Evolutionary conservation across 2,797 vertebrate genomes (phyloP).

Genomic region (Peromyscus attwateri): DNA sequence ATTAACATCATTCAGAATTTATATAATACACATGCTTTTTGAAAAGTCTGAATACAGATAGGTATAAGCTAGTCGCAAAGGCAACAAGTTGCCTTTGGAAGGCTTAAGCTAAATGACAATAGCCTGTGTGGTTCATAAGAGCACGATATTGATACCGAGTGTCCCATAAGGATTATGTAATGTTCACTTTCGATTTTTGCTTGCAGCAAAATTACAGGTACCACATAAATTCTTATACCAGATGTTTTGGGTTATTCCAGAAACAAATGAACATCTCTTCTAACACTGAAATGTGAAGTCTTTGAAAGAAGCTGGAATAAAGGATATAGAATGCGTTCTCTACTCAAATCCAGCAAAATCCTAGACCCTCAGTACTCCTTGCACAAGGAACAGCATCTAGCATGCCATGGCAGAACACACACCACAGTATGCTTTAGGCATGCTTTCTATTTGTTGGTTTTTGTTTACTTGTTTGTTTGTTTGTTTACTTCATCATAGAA

Average conservation of each 20-base stretch:
- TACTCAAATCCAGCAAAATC: background rate
- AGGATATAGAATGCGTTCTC: background rate
- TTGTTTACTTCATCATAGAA: background rate
- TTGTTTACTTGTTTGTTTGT: background rate
- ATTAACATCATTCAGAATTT: conserved; percentile 71
- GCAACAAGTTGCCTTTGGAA: background rate
- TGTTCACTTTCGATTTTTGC: background rate
- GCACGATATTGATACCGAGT: background rate
- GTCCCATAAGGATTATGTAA: background rate
- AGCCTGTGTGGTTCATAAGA: background rate
- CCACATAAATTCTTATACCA: conserved; percentile 6
- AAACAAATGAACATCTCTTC: background rate
- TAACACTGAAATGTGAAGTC: background rate
- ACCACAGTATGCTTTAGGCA: background rate
- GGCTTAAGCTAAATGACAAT: background rate
- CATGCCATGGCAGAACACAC: background rate
- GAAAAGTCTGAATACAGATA: conserved; percentile 8
- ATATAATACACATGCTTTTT: conserved; percentile 49
- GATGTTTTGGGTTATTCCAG: conserved; percentile 1
- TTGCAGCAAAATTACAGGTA: background rate
- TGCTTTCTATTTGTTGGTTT: background rate
- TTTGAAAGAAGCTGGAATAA: background rate
- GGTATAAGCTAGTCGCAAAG: background rate
- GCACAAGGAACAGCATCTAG: background rate
- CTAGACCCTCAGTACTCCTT: background rate